Percentiles rank a stretch among this genome's conserved stretches.
phyloP scores from a whole-genome alignment of 2,888 invertebrate species.

The Dynastes maya region DNA sequence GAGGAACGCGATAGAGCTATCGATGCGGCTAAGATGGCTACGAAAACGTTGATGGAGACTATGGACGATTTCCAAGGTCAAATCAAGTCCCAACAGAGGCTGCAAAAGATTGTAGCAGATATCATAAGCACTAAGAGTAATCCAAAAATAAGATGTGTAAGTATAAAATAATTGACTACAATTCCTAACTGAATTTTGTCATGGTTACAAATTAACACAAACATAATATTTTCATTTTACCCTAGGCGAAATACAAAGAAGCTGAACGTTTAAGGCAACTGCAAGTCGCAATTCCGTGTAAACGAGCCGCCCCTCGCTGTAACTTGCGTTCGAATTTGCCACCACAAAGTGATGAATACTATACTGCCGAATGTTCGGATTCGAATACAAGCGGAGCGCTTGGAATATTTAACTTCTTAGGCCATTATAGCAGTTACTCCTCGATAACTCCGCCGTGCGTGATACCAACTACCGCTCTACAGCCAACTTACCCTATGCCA shows the following conservation, averaged over 20 bases:
- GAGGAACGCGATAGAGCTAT: slow-evolving; percentile 64
- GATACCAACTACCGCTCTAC: neutral
- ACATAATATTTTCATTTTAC: neutral
- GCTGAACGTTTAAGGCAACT: slow-evolving; percentile 6
- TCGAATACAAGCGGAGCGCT: slow-evolving; percentile 6
- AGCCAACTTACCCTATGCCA: neutral
- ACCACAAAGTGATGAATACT: slow-evolving; percentile 4
- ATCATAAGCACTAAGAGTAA: slow-evolving; percentile 54
- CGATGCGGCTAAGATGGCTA: slow-evolving; percentile 65
- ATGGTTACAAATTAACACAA: too few species aligned
- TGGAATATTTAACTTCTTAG: slow-evolving; percentile 19
- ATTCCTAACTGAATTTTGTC: too few species aligned
- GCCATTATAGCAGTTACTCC: slow-evolving; percentile 1
- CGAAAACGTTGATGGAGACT: slow-evolving; percentile 64
- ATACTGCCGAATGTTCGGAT: slow-evolving; percentile 27
- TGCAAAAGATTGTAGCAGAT: slow-evolving; percentile 62
- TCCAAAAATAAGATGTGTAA: slow-evolving; percentile 33
- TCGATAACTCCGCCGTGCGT: neutral
- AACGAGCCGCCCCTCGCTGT: neutral
- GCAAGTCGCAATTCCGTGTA: slow-evolving; percentile 30
- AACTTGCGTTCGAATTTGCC: neutral
- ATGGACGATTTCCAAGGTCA: slow-evolving; percentile 65
- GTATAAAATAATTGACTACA: slow-evolving; percentile 8
- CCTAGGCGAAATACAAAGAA: slow-evolving; percentile 20
- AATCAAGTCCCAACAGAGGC: slow-evolving; percentile 62